Evolutionary conservation across 2,113 vertebrate species (phyloP).

Genomic region (Myotis davidii): DNA sequence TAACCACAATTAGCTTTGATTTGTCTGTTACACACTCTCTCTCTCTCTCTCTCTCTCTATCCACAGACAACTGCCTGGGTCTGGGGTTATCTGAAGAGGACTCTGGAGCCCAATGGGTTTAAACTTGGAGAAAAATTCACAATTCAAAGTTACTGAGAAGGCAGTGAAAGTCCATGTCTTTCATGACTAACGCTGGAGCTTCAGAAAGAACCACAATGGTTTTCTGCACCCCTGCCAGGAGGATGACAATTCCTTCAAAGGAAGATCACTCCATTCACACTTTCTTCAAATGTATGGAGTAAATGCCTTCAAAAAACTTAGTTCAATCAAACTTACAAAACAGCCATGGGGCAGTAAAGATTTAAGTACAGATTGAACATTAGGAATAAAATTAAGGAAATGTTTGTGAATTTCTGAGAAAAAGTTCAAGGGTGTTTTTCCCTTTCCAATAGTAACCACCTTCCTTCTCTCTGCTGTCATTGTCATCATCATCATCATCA

Average conservation of each 20-base stretch:
- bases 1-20: neutral
- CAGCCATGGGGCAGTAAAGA: neutral
- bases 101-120: neutral
- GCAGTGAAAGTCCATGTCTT: neutral
- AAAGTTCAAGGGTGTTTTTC: neutral
- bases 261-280: neutral
- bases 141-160: neutral
- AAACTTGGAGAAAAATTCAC: neutral
- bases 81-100: neutral
- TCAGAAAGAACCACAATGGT: neutral
- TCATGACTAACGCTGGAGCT: neutral
- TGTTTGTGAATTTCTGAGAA: neutral
- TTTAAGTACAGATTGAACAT: neutral
- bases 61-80: neutral
- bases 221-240: neutral
- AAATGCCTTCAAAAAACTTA: neutral
- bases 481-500: neutral
- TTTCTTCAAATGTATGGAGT: neutral
- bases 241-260: neutral
- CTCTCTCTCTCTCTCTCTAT: neutral
- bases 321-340: neutral
- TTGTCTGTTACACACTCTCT: neutral
- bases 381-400: neutral
- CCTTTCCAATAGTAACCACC: neutral
- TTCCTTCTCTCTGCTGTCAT: neutral